Percentiles rank a stretch among this genome's conserved stretches.
Conservation (phyloP, 1,140 invertebrate genomes). For the Drosophila carrolli region DNA sequence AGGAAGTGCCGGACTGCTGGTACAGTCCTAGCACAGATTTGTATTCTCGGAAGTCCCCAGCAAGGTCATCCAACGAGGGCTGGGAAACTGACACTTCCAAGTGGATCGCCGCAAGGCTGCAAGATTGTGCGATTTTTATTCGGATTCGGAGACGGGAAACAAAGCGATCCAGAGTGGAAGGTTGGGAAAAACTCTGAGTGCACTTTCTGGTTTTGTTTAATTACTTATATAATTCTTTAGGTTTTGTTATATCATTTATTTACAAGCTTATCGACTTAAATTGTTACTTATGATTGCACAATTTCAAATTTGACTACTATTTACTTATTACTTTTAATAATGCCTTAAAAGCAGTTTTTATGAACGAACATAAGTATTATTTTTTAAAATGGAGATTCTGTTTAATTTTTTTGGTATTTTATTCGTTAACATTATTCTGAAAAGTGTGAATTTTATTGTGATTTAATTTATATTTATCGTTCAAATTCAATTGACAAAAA, state of each 20-base stretch:
- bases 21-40: conserved; percentile 51
- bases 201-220: not conserved
- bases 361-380: no score
- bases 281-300: no score
- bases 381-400: no score
- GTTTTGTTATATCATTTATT: not conserved
- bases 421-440: no score
- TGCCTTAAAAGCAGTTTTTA: not conserved
- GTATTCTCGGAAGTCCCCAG: conserved; percentile 63
- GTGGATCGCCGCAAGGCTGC: conserved; percentile 32
- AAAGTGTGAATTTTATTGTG: no score
- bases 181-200: conserved; percentile 9
- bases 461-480: no score
- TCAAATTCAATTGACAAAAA: no score
- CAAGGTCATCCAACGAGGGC: conserved; percentile 55
- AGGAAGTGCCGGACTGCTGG: conserved; percentile 36
- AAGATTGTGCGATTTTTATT: conserved; percentile 25
- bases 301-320: no score
- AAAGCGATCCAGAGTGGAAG: conserved; percentile 19
- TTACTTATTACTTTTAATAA: not conserved
- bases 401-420: no score
- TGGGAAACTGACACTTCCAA: conserved; percentile 20
- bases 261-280: no score
- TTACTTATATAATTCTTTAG: not conserved
- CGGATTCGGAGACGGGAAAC: conserved; percentile 5